Base-by-base conservation (phyloP, 2,113 vertebrate species). In the Mirza zaza region DNA sequence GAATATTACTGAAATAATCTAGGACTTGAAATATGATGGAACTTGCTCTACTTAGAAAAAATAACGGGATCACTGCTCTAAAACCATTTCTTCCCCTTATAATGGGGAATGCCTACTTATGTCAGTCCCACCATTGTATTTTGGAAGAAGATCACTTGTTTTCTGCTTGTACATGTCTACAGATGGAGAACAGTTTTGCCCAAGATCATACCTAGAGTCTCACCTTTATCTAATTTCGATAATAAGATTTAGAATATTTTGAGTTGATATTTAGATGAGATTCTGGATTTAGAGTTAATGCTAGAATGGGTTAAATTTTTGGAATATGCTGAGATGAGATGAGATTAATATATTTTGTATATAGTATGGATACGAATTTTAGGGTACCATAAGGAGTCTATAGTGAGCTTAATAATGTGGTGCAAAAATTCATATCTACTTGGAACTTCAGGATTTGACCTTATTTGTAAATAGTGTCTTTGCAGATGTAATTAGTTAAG, bases 401-500 rank as follows among this genome's bases (percentile, higher is more conserved):
- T 3, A 88, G 6, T 73, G 21, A 32, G 15, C 8, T 50, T 20
- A 83, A 42, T 61, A 92, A 39, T 59, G 18, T 17, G 65, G 8
- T 77, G 5, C 0, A 42, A 87, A 93, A 68, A 45, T n/a, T 79
- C 5, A 25, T 73, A 42, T 52, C 7, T 70, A 75, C 12, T 48
- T 87, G 36, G 39, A 94, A 86, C 5, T 2, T 71, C 5, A 73
- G 13, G 39, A 77, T 82, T 61, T 83, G 39, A 71, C 6, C 42
- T 85, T 77, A 82, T 83, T 83, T 95, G 36, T 11, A 94, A 94
- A 87, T 52, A 79, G 11, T 25, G 23, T 34, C 3, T 94, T 50
- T 81, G 67, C 29, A 90, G 45, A 65, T 57, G 3, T 48, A 59
- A 42, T 86, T 89, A 48, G 4, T 84, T 85, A 68, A 86, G 61